Conservation (phyloP, 2,113 vertebrate species). For the Phyllostomus hastatus region DNA sequence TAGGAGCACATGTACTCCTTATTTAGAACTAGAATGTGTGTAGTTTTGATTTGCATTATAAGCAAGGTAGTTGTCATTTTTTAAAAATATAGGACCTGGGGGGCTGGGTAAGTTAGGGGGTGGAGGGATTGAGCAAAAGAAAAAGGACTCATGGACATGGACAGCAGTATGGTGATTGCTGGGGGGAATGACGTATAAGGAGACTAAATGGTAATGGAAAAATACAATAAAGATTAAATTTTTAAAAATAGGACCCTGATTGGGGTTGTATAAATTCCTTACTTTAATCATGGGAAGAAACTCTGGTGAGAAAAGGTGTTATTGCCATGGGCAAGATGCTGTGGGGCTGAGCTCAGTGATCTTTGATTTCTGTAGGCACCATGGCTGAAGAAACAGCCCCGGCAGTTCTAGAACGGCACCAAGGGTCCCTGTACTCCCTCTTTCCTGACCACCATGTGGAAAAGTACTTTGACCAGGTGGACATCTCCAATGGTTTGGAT, state of each 20-base stretch:
- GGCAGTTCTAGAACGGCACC: slow-evolving; percentile 82
- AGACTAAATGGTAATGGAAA: no score
- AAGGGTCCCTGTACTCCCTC: slow-evolving; percentile 87
- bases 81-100: neutral
- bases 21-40: neutral
- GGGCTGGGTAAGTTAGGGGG: no score
- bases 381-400: slow-evolving; percentile 87
- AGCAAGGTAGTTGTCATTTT: neutral
- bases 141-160: no score
- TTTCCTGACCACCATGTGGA: slow-evolving; percentile 82
- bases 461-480: slow-evolving; percentile 89
- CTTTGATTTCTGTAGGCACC: slow-evolving; percentile 81
- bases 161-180: no score
- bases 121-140: no score
- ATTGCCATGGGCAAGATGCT: no score
- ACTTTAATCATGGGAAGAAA: neutral
- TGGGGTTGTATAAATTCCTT: neutral
- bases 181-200: no score
- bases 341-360: neutral
- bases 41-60: neutral
- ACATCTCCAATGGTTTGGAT: slow-evolving; percentile 95
- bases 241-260: neutral
- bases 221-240: no score
- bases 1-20: neutral
- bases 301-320: neutral